Evolutionary conservation across 1,140 invertebrate genomes (phyloP).

Genomic region (Papilio aristodemus): DNA sequence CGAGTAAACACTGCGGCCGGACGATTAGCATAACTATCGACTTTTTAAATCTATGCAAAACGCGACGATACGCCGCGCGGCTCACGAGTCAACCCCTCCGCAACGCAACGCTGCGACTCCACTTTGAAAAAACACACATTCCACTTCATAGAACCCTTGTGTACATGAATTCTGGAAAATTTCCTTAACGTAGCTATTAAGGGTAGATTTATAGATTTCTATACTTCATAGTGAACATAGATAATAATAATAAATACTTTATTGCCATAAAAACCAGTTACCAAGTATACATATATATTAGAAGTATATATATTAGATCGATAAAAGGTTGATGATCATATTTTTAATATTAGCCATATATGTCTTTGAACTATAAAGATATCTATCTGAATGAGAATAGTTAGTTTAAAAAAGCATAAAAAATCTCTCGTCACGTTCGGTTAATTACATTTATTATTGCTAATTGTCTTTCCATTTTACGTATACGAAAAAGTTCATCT

Average conservation of each 20-base stretch:
- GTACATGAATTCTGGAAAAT: conserved; percentile 8
- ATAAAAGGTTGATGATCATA: too few relatives aligned
- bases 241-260: too few relatives aligned
- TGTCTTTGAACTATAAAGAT: too few relatives aligned
- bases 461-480: conserved; percentile 8
- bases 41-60: conserved; percentile 80
- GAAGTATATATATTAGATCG: too few relatives aligned
- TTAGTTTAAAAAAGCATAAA: too few relatives aligned
- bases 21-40: conserved; percentile 76
- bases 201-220: neutral
- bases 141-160: conserved; percentile 57
- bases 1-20: conserved; percentile 69
- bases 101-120: conserved; percentile 36
- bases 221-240: neutral
- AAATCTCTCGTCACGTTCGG: too few relatives aligned
- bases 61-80: conserved; percentile 67
- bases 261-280: too few relatives aligned
- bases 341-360: too few relatives aligned
- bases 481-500: neutral
- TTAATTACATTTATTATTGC: neutral
- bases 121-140: conserved; percentile 61
- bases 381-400: too few relatives aligned
- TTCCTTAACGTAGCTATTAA: conserved; percentile 15
- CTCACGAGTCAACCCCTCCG: conserved; percentile 51
- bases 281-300: too few relatives aligned